Percentiles rank a stretch among this genome's conserved stretches.
Conservation (phyloP, 2,113 vertebrate species). For the Pantherophis guttatus region DNA sequence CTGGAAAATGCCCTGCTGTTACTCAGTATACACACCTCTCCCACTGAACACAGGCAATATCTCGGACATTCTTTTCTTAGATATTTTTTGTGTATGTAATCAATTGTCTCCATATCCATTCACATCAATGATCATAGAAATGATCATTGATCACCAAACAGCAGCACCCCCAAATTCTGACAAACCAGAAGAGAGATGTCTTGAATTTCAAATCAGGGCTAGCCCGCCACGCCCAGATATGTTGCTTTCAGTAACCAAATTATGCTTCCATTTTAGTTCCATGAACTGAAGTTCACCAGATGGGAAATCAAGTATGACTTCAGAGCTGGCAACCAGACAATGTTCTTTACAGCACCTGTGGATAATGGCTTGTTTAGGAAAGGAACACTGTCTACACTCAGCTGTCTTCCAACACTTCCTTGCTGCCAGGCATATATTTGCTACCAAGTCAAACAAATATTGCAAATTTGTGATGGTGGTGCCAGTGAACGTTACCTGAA, state of each 20-base stretch:
- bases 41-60: constrained; percentile 53
- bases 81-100: constrained; percentile 52
- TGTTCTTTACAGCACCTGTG: neutral
- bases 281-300: neutral
- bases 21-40: constrained; percentile 53
- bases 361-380: neutral
- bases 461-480: neutral
- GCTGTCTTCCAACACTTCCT: neutral
- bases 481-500: neutral
- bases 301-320: neutral
- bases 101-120: constrained; percentile 52
- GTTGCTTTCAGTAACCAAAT: neutral
- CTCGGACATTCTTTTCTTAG: constrained; percentile 48
- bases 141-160: constrained; percentile 55
- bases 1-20: constrained; percentile 56
- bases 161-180: constrained; percentile 32
- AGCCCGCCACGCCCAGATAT: neutral
- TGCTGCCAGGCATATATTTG: neutral
- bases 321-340: neutral
- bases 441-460: neutral
- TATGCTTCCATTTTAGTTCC: neutral
- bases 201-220: neutral
- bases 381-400: neutral
- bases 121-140: constrained; percentile 53
- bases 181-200: neutral